Evolutionary conservation across 2,113 vertebrate genomes (phyloP), one percentile per base, ranked within the genome.

Genomic region (Pitta sordida): DNA sequence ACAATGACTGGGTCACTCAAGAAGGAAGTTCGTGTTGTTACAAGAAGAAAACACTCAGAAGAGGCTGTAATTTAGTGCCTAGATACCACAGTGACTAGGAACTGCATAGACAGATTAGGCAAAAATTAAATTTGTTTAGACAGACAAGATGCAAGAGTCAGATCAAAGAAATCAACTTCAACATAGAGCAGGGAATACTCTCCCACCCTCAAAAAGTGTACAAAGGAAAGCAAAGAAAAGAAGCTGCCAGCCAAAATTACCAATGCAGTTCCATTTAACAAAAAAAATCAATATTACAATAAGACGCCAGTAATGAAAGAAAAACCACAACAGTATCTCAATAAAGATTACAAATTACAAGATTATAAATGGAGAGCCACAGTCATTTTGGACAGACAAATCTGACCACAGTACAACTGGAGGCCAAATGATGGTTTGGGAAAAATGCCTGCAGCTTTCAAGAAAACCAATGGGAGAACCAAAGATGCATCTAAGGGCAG

Each of bases 241-340:
- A 86, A 94, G 39, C 95, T 91, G 89, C 82, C 86, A 88, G 68
- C 91, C 87, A 94, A 96, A 96, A 97, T 96, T 94, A 94, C 94
- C 89, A 95, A 56, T 76, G 85, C 87, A 91, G 82, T 78, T 91
- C 91, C 73, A 93, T 95, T 96, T 92, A 94, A 96, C 87, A 94
- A 96, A 91, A 96, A 91, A 96, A 94, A 95, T 94, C 94, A 88
- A 90, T 97, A 96, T 96, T 96, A 95, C 89, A 94, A 91, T 94
- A 94, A 94, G 92, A 94, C 94, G 89, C n/a, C 86, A 93, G 92
- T 93, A 91, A 94, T 93, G 91, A 93, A 95, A 97, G 92, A 93
- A 91, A 94, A 91, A 88, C 79, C 74, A 6, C 88, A 91, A 86
- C 83, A 91, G 91, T 90, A 94, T 91, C 94, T 95, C 96, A 91